Base-by-base conservation (phyloP, 2,113 vertebrate species). In the Anguilla japonica region DNA sequence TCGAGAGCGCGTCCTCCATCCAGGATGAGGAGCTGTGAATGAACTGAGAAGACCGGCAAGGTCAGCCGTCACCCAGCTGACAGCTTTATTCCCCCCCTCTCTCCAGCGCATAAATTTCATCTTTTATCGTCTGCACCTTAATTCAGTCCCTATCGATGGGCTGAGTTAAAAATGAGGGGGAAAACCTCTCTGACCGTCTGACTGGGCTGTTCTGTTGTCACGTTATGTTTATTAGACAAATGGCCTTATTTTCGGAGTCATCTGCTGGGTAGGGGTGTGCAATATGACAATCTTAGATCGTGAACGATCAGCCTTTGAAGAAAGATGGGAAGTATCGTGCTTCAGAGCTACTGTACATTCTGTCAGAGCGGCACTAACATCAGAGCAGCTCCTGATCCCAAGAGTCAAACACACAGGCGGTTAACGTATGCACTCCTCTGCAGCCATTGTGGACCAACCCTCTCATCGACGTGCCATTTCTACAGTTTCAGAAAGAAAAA, bases 31-130 rank as follows among this genome's bases (percentile, higher is more conserved):
- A 87, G 86, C 90, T 85, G 16, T 85, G 88, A 86, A 85, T 91
- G 87, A 91, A 92, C 93, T 93, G 93, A 89, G 90, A 89, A 89
- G 91, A 88, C 90, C 88, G 87, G 46, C 90, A 91, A 92, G 95
- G 92, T 95, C 93, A 95, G 88, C 92, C 93, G 92, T 94, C 93
- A 93, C 50, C 91, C 63, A 26, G 88, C 88, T 93, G 94, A 95
- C 92, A 93, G 94, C 92, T 95, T 96, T 94, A 95, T 94, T 94
- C 87, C 82, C 81, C 88, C 71, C 88, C 89, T 75, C 89, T 89
- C 85, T 88, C 84, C 88, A 81, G 89, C 83, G 88, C 84, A 88
- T 95, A 95, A 94, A 94, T 93, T 93, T 86, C 57, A 1, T 14
- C 83, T 87, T 92, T 92, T 93, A 92, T 95, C 93, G 93, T 94